phyloP scores from a whole-genome alignment of 2,113 vertebrate species.

The Abramis brama region DNA sequence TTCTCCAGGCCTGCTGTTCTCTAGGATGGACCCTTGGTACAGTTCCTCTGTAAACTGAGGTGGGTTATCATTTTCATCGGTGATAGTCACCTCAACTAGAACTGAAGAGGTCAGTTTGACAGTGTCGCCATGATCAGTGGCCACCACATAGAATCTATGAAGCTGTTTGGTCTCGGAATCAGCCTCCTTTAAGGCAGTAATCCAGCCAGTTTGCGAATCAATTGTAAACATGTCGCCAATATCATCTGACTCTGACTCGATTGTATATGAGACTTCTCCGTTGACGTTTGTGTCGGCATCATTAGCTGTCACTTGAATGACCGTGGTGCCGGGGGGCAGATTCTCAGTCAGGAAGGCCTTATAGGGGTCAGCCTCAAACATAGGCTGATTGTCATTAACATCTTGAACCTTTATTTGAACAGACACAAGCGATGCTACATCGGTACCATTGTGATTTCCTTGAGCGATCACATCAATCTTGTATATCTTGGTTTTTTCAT shows the following conservation, averaged over 20 bases:
- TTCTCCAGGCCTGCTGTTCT: constrained; percentile 84
- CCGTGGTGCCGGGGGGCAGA: constrained; percentile 89
- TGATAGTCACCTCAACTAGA: constrained; percentile 88
- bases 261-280: constrained; percentile 88
- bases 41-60: constrained; percentile 84
- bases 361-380: constrained; percentile 94
- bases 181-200: constrained; percentile 81
- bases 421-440: constrained; percentile 89
- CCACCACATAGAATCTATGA: constrained; percentile 87
- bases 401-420: constrained; percentile 94
- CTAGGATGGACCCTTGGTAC: constrained; percentile 85
- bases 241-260: constrained; percentile 77
- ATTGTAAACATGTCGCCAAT: constrained; percentile 83
- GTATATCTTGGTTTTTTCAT: constrained; percentile 95
- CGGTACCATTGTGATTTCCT: constrained; percentile 85
- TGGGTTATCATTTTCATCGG: constrained; percentile 94
- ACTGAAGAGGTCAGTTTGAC: constrained; percentile 87
- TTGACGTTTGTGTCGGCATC: constrained; percentile 91
- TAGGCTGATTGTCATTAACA: constrained; percentile 92
- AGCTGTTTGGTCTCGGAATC: constrained; percentile 84
- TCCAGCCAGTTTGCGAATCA: constrained; percentile 90
- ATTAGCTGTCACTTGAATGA: constrained; percentile 95
- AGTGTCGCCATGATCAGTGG: constrained; percentile 86
- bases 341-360: constrained; percentile 92
- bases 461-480: constrained; percentile 92